Conservation (phyloP, 2,888 invertebrate species). For the Noctua pronuba region DNA sequence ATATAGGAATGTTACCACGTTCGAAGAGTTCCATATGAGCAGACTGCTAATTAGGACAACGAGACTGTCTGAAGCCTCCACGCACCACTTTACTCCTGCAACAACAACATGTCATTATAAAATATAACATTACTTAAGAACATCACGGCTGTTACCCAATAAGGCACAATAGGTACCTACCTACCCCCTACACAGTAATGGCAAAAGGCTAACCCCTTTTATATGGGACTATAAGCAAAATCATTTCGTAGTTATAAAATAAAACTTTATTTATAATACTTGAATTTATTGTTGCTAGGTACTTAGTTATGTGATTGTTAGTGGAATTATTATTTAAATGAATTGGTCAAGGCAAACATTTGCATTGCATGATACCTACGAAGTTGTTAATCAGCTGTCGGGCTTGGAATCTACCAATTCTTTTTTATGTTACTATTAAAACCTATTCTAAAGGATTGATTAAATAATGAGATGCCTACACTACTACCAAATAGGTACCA, state of each 20-base stretch:
- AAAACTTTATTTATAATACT: not conserved
- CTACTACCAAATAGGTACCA: not conserved
- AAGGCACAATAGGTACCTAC: not conserved
- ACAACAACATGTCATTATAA: conserved; percentile 23
- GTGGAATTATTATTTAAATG: not conserved
- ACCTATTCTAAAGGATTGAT: not conserved
- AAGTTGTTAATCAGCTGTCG: not conserved
- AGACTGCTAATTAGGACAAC: conserved; percentile 81
- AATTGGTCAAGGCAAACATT: not conserved
- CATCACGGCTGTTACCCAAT: not conserved
- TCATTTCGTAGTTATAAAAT: not conserved
- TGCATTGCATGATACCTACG: too few species aligned
- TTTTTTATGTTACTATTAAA: not conserved
- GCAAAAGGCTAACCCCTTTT: not conserved
- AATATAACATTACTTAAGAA: not conserved
- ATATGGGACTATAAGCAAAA: not conserved
- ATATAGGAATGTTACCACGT: conserved; percentile 74
- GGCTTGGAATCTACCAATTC: not conserved
- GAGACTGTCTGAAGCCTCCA: conserved; percentile 83
- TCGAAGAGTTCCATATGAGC: conserved; percentile 81
- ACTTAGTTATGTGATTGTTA: not conserved
- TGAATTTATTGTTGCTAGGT: not conserved
- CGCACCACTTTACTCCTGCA: conserved; percentile 84
- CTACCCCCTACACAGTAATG: not conserved
- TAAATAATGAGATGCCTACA: not conserved